Percentiles rank a stretch among this genome's conserved stretches.
phyloP scores from a whole-genome alignment of 2,113 vertebrate genomes.

The Thalassoma bifasciatum region DNA sequence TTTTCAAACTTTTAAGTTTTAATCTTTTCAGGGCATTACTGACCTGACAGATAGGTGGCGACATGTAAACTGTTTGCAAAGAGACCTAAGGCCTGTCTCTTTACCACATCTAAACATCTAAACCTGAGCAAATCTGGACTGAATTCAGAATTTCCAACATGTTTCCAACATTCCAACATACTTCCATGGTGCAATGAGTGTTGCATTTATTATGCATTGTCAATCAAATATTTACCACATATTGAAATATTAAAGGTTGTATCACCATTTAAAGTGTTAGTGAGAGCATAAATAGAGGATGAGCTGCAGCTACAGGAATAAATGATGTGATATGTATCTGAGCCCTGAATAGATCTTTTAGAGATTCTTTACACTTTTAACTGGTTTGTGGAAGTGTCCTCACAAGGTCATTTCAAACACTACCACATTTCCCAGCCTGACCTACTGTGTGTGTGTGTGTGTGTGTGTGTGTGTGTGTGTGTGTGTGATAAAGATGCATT shows the following conservation, averaged over 20 bases:
- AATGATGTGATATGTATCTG: conserved; percentile 32
- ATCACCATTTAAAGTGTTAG: conserved; percentile 54
- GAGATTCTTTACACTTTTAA: conserved; percentile 36
- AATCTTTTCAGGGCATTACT: too few species aligned
- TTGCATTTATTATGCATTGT: conserved; percentile 49
- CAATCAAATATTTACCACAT: conserved; percentile 55
- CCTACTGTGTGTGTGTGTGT: conserved; percentile 28
- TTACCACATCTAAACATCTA: too few species aligned
- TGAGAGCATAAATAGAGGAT: conserved; percentile 52
- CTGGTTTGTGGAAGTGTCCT: conserved; percentile 13
- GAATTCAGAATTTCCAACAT: too few species aligned
- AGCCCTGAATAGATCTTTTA: conserved; percentile 28
- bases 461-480: conserved; percentile 10
- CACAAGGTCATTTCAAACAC: conserved; percentile 50
- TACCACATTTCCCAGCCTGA: conserved; percentile 43
- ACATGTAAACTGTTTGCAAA: too few species aligned
- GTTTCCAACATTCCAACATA: too few species aligned
- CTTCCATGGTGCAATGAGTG: conserved; percentile 11
- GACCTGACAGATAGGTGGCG: too few species aligned
- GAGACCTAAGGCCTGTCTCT: too few species aligned
- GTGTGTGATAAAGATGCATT: conserved; percentile 62
- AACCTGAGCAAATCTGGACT: too few species aligned
- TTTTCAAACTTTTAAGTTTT: too few species aligned
- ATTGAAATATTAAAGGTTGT: conserved; percentile 44
- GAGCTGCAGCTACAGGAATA: conserved; percentile 31